Evolutionary conservation across 2,113 vertebrate genomes (phyloP).

Genomic region (Artemisiospiza belli): DNA sequence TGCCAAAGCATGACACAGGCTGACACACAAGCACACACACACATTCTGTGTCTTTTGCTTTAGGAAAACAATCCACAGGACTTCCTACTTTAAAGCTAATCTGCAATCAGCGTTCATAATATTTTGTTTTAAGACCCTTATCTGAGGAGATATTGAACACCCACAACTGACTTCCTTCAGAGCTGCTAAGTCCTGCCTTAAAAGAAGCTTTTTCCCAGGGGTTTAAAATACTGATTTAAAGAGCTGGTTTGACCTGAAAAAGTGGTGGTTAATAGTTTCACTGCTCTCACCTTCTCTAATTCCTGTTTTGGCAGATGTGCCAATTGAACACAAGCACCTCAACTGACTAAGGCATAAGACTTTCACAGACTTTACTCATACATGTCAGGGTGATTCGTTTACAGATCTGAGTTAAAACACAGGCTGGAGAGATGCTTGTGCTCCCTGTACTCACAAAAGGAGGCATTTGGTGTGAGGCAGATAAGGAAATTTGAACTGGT

Average conservation of each 20-base stretch:
- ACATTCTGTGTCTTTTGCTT: neutral
- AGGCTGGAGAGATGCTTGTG: neutral
- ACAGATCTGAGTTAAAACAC: neutral
- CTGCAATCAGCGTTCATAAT: neutral
- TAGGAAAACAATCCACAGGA: neutral
- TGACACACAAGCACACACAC: neutral
- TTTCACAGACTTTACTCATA: neutral
- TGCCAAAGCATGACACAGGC: neutral
- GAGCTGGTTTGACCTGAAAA: neutral
- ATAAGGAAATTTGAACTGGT: slow-evolving; percentile 15
- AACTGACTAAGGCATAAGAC: neutral
- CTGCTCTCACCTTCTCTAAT: neutral
- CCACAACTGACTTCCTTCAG: neutral
- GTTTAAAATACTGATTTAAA: neutral
- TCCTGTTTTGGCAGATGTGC: neutral
- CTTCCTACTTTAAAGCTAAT: neutral
- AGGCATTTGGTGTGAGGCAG: neutral
- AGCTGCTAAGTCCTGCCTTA: neutral
- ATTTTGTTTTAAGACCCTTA: neutral
- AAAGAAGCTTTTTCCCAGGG: neutral
- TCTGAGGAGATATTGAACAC: neutral
- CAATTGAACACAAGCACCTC: neutral
- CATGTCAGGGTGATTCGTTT: neutral
- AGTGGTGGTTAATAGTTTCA: neutral
- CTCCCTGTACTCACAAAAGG: neutral